Percentiles rank a stretch among this genome's conserved stretches.
phyloP scores from a whole-genome alignment of 2,888 invertebrate species.

The Tanypteryx hageni region DNA sequence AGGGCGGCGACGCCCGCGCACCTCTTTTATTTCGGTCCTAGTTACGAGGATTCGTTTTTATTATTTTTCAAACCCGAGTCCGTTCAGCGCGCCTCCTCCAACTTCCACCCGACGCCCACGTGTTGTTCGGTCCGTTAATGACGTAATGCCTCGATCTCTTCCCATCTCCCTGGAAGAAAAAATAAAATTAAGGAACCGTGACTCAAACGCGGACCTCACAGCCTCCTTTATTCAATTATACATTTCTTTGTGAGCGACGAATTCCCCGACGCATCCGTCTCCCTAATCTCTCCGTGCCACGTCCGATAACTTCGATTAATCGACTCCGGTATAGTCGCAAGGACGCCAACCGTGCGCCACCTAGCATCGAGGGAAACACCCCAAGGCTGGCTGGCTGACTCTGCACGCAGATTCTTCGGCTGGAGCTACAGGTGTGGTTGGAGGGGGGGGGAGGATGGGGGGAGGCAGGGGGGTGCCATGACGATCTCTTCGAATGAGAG shows the following conservation, averaged over 20 bases:
- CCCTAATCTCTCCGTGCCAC: too few relatives aligned
- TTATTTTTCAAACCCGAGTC: not conserved
- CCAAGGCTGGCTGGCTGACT: constrained; percentile 16
- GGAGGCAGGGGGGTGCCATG: not conserved
- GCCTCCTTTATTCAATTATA: too few relatives aligned
- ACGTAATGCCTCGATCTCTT: not conserved
- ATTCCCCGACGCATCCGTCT: too few relatives aligned
- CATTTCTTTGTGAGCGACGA: too few relatives aligned
- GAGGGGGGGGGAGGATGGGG: not conserved
- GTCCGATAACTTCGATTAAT: too few relatives aligned
- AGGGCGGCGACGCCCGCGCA: not conserved
- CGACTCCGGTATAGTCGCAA: not conserved
- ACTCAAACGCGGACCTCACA: too few relatives aligned
- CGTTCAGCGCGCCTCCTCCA: not conserved
- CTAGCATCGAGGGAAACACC: not conserved
- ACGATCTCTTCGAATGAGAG: not conserved
- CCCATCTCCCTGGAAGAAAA: too few relatives aligned
- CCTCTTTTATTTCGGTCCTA: not conserved
- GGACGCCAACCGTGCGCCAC: not conserved
- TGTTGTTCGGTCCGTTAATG: not conserved
- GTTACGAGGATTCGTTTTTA: not conserved
- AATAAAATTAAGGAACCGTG: too few relatives aligned
- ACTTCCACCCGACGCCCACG: not conserved
- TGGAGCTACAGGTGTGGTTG: not conserved
- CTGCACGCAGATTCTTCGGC: not conserved